phyloP scores from a whole-genome alignment of 2,113 vertebrate genomes.

The Bubo blakistoni region DNA sequence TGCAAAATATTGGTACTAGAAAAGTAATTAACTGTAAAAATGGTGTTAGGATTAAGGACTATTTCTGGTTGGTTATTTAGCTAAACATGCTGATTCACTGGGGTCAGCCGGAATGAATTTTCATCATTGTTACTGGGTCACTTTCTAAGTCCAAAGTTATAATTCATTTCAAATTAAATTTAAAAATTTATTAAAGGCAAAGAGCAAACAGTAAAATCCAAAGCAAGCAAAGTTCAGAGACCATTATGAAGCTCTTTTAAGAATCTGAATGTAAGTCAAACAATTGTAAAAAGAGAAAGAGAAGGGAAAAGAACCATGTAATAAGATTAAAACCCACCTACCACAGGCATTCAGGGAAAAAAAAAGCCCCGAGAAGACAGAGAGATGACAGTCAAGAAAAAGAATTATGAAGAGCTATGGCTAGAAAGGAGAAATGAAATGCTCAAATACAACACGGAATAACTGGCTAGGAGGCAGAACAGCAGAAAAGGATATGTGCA shows the following conservation, averaged over 20 bases:
- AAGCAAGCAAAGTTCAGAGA: constrained; percentile 2
- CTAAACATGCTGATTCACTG: background rate
- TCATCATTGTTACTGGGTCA: background rate
- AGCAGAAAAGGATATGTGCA: constrained; percentile 52
- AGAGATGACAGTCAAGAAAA: constrained; percentile 43
- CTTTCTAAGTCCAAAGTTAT: background rate
- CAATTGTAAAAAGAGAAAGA: background rate
- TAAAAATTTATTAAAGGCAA: background rate
- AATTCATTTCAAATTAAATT: background rate
- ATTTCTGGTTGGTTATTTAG: constrained; percentile 22
- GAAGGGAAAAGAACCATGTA: background rate
- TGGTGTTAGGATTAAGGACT: background rate
- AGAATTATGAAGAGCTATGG: background rate
- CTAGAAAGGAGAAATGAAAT: constrained; percentile 44
- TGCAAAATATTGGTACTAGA: background rate
- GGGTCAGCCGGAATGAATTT: background rate
- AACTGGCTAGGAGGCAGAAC: constrained; percentile 33
- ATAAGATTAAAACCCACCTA: constrained; percentile 49
- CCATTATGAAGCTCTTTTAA: background rate
- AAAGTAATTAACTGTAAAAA: background rate
- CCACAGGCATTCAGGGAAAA: constrained; percentile 12
- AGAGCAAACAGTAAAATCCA: background rate
- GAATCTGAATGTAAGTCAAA: constrained; percentile 1
- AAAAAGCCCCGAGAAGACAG: background rate
- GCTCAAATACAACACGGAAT: background rate